Base-by-base conservation (phyloP, 2,113 vertebrate genomes). In the Pica pica region DNA sequence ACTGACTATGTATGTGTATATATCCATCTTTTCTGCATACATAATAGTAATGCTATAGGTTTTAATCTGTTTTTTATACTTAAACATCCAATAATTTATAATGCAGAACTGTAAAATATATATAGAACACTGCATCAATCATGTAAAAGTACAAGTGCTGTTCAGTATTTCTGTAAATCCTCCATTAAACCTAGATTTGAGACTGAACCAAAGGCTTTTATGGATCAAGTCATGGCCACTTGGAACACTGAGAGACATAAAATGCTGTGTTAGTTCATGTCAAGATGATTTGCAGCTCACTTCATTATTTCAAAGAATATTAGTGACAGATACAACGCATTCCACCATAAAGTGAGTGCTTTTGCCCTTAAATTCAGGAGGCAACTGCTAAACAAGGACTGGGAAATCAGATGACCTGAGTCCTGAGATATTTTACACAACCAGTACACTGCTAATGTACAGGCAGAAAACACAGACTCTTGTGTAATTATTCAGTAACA, bases 31-130 rank as follows among this genome's bases (percentile, higher is more conserved):
- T 61, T 67, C 26, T 89, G 70, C 47, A 89, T 80, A 94, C 44
- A 76, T 79, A 96, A 93, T 83, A 52, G 26, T 69, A 88, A 83
- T 73, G 63, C 42, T 83, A 74, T n/a, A 86, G 47, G 80, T 50
- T 92, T 37, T 95, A 94, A 97, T 97, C 96, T 97, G 94, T 69
- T 98, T 97, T 97, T 96, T 97, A 97, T 97, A 96, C 31, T 90
- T 68, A 91, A 95, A 81, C 63, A 92, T 69, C 79, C 94, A 94
- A 89, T 93, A 95, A 96, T 96, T 97, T 95, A 96, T 81, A 95
- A 91, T 82, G 74, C 31, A 90, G 76, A 94, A 89, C 89, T 92
- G 89, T 83, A 95, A 55, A 88, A 90, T 82, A 96, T 80, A 95
- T 89, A 94, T 28, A 73, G 68, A 94, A 93, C 71, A 93, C 55